Conservation (phyloP, 2,113 vertebrate genomes). For the Brachyhypopomus occidentalis region DNA sequence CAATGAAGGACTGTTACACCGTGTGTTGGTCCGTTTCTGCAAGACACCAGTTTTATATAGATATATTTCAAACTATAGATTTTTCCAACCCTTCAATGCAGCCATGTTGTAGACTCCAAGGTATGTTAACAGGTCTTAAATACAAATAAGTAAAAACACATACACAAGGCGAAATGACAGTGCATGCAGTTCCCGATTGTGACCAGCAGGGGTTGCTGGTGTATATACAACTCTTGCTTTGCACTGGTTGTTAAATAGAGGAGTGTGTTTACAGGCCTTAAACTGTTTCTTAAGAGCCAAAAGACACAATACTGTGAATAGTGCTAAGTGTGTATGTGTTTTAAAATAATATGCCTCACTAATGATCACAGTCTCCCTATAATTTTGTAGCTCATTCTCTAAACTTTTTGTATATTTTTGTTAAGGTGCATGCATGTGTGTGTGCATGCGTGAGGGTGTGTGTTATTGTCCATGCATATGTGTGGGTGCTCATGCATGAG, state of each 20-base stretch:
- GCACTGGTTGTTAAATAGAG: slow-evolving; percentile 18
- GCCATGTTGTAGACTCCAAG: too few species aligned
- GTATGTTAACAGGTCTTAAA: too few species aligned
- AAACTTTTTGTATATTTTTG: too few species aligned
- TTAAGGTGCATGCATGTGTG: too few species aligned
- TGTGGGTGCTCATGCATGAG: too few species aligned
- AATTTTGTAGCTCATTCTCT: too few species aligned
- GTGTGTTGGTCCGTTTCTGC: too few species aligned
- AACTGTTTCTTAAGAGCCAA: not conserved
- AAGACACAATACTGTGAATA: not conserved
- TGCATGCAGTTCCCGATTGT: not conserved
- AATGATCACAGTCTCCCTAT: not conserved
- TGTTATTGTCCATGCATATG: not conserved
- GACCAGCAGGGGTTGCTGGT: slow-evolving; percentile 36
- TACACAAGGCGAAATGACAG: not conserved
- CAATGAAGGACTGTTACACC: not conserved
- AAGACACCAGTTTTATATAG: not conserved
- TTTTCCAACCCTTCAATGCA: too few species aligned
- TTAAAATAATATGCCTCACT: not conserved
- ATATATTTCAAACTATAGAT: too few species aligned
- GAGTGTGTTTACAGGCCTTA: slow-evolving; percentile 8
- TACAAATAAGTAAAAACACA: too few species aligned
- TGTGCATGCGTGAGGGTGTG: not conserved
- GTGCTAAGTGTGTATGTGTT: not conserved
- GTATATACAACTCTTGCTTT: slow-evolving; percentile 2